Base-by-base conservation (phyloP, 2,113 vertebrate species). In the Podarcis muralis region DNA sequence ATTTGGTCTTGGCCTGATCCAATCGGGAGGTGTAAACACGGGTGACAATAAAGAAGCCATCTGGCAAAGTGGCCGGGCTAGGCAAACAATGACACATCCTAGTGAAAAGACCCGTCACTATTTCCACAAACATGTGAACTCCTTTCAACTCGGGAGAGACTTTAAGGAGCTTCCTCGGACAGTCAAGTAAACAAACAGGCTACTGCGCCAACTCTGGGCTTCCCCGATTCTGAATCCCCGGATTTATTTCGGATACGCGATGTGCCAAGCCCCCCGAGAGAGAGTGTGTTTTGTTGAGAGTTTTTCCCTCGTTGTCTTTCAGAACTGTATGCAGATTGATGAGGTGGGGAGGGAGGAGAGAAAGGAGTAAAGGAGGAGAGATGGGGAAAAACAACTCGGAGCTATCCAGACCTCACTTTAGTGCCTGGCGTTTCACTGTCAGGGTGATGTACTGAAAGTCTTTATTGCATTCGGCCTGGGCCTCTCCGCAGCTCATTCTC, bases 361-460 rank as follows among this genome's bases (percentile, higher is more conserved):
- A 94, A 87, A 90, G 89, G 93, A 80, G 81, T 94, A 95, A 86
- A 96, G 94, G 27, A 88, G 53, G 22, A 48, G 72, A 22, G 12
- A 4, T 0, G 0, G 48, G 27, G 90, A 82, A 66, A 94, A 86
- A 96, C 95, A 98, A 97, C 97, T 96, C 94, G 96, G 97, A 97
- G 97, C 97, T 98, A 97, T 96, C 95, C 97, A 99, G 98, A 97
- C 98, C 97, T 98, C 98, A 98, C 97, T 98, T 98, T 98, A 35
- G 15, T 97, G 35, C 97, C 97, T 92, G 95, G 96, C 97, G 98
- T 97, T 97, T 95, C 98, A 98, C 98, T 99, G 98, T 99, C 98
- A 98, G 98, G 97, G 98, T 98, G 97, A 98, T 98, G 97, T 98
- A 98, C 98, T 98, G 98, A 98, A 99, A 99, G 98, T 99, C 98